These are phyloP conservation scores for Tromatobia lineatoria DNA, from an alignment of 2,888 invertebrate genomes.

Conservation along the genomic window DNA sequence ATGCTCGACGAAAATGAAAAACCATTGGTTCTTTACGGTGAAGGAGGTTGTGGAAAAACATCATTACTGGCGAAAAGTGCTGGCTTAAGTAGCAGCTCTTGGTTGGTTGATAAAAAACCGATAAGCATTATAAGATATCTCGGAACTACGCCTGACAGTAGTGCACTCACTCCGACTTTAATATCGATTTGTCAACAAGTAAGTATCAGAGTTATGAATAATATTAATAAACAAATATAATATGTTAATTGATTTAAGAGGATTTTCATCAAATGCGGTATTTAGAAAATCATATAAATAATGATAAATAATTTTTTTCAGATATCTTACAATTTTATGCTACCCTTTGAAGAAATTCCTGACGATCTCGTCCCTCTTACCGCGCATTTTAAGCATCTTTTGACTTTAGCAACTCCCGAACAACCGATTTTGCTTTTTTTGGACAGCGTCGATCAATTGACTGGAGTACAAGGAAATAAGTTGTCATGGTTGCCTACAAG, in stretches of 20 bases:
- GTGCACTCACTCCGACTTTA: conserved; percentile 96
- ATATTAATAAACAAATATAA: neutral
- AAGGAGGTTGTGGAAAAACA: conserved; percentile 99
- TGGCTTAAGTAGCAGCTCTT: conserved; percentile 91
- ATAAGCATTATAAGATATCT: conserved; percentile 96
- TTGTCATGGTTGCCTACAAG: conserved; percentile 98
- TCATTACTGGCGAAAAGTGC: conserved; percentile 97
- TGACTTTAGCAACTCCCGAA: conserved; percentile 92
- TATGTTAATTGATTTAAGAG: neutral
- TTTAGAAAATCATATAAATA: neutral
- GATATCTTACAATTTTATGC: conserved; percentile 96
- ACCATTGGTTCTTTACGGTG: conserved; percentile 96
- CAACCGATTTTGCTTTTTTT: conserved; percentile 96
- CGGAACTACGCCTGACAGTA: conserved; percentile 98
- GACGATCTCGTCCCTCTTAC: conserved; percentile 98
- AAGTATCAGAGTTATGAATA: conserved; percentile 69
- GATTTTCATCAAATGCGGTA: neutral
- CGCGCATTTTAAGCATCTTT: conserved; percentile 97
- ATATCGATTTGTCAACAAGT: conserved; percentile 98
- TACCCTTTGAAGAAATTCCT: conserved; percentile 97
- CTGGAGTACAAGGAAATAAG: conserved; percentile 97
- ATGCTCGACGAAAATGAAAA: conserved; percentile 95
- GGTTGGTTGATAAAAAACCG: conserved; percentile 92
- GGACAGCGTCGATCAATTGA: conserved; percentile 98
- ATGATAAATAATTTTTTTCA: conserved; percentile 82